Evolutionary conservation across 1,140 invertebrate genomes (phyloP).

Genomic region (Akabosia matsudoensis): DNA sequence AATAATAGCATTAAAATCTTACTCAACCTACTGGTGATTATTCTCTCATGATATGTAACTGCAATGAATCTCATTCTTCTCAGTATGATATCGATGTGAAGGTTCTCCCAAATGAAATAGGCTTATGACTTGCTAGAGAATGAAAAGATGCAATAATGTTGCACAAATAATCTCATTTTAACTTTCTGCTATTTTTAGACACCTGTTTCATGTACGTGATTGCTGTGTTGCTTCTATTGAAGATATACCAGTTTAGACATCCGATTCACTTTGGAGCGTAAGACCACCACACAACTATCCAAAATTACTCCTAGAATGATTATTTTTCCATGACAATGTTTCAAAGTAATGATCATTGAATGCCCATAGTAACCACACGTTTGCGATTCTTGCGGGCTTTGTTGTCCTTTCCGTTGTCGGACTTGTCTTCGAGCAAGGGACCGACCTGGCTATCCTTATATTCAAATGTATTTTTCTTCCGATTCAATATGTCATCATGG

Average conservation of each 20-base stretch:
- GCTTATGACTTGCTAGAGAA: too few species aligned
- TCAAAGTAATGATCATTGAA: background rate
- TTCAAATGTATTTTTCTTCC: constrained; percentile 36
- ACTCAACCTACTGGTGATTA: background rate
- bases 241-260: constrained; percentile 62
- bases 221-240: constrained; percentile 58
- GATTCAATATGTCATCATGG: constrained; percentile 28
- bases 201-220: constrained; percentile 65
- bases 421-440: constrained; percentile 37
- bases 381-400: constrained; percentile 37
- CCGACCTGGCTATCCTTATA: background rate
- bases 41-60: too few species aligned
- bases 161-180: background rate
- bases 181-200: constrained; percentile 52
- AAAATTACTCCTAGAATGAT: background rate
- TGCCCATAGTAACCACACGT: constrained; percentile 37
- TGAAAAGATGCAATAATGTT: too few species aligned
- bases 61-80: background rate
- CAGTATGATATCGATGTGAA: background rate
- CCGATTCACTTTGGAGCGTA: constrained; percentile 52
- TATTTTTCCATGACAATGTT: background rate
- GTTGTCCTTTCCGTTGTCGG: constrained; percentile 35
- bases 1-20: constrained; percentile 8
- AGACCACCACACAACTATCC: constrained; percentile 59
- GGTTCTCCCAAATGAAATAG: background rate